Percentiles rank a stretch among this genome's conserved stretches.
Evolutionary conservation across 1,140 invertebrate genomes (phyloP).

Genomic region (Brachionus paranguensis): DNA sequence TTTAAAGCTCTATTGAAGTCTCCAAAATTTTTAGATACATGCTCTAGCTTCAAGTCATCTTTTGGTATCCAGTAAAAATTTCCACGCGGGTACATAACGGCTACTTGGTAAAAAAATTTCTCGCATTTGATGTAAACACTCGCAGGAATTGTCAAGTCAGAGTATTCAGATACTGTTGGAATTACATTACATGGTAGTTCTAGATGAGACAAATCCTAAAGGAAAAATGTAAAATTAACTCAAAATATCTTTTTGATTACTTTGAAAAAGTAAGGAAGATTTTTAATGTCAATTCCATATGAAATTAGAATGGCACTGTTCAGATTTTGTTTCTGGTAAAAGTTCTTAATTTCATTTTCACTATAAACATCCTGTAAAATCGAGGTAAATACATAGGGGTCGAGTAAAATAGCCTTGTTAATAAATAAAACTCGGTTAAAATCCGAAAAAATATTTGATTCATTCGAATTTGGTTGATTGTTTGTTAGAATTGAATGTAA

Average conservation of each 20-base stretch:
- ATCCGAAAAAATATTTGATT: background rate
- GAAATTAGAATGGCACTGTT: background rate
- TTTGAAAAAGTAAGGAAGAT: background rate
- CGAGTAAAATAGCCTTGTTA: background rate
- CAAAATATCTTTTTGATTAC: background rate
- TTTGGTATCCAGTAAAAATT: background rate
- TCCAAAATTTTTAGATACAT: background rate
- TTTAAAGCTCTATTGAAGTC: background rate
- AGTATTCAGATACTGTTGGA: background rate
- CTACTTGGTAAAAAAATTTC: background rate
- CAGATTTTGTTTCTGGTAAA: background rate
- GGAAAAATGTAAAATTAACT: background rate
- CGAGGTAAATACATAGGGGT: background rate
- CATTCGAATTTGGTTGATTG: background rate
- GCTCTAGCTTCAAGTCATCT: background rate
- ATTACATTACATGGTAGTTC: background rate
- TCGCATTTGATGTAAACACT: background rate
- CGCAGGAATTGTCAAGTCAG: background rate
- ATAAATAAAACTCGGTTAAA: background rate
- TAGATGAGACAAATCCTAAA: background rate
- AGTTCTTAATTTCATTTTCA: background rate
- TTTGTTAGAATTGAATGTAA: background rate
- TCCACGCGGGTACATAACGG: background rate
- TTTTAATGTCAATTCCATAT: background rate
- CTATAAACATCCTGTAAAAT: background rate